These are phyloP conservation scores for Smittia aterrima DNA, from an alignment of 2,888 invertebrate species.

Conservation along the genomic window DNA sequence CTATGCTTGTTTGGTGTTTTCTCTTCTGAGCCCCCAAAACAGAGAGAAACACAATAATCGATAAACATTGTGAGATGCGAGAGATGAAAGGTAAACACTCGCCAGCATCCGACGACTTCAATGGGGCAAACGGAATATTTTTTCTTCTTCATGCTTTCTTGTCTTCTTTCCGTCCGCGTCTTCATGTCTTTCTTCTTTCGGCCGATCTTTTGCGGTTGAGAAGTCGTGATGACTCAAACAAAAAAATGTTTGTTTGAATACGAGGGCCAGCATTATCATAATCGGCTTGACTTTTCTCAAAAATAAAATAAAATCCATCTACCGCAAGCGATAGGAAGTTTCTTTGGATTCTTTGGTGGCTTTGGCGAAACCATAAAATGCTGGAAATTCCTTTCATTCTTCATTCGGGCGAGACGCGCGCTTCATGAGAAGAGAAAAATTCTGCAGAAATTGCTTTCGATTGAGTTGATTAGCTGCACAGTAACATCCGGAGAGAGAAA, in stretches of 20 bases:
- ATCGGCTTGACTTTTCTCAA: not conserved
- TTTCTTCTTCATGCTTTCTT: too few species aligned
- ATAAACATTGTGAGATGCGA: not conserved
- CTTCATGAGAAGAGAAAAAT: too few species aligned
- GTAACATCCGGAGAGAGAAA: too few species aligned
- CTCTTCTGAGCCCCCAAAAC: slow-evolving; percentile 27
- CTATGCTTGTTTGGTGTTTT: slow-evolving; percentile 16
- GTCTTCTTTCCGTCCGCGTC: too few species aligned
- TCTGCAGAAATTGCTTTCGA: too few species aligned
- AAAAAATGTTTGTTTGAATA: not conserved
- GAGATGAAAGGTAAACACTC: not conserved
- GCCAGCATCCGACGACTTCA: too few species aligned
- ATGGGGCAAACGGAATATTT: too few species aligned
- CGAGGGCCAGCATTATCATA: not conserved
- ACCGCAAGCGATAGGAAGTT: not conserved
- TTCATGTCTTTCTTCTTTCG: too few species aligned
- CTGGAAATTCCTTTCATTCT: too few species aligned
- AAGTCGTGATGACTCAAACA: not conserved
- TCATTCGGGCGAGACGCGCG: too few species aligned
- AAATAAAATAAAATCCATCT: not conserved
- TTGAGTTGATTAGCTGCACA: too few species aligned
- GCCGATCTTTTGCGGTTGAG: not conserved
- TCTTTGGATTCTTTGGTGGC: not conserved
- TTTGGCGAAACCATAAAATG: too few species aligned
- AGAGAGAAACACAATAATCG: not conserved